Base-by-base conservation (phyloP, 2,888 invertebrate species). In the Nymphalis c-album region DNA sequence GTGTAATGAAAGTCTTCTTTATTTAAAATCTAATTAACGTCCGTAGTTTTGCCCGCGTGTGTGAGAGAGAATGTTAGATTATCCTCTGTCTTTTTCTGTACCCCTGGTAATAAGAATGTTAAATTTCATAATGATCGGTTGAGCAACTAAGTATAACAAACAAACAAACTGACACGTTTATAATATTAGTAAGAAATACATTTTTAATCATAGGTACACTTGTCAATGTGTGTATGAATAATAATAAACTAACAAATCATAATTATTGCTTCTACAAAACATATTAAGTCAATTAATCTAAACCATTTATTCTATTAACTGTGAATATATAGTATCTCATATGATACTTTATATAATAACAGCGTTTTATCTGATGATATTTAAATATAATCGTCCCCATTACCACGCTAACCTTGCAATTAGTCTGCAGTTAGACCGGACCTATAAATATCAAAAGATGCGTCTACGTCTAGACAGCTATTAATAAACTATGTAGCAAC, bases 381-480 rank as follows among this genome's bases (percentile, higher is more conserved):
- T 51, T 51, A 51, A 51, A 51, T 51, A 18, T 51, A 51, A 51
- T 22, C 20, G 10, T 51, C 26, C 13, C 22, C 51, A 22, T 51
- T 22, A 51, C 26, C 22, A 26, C 51, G 20, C 5, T 16, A 50
- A 51, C 51, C 51, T 51, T 51, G 51, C 22, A 13, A 51, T 51
- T 51, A 22, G 13, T 51, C 51, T 20, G 20, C 10, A 51, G 20
- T 51, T 51, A 51, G 51, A 51, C 51, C 10, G 5, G 51, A 22
- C 18, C 22, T 51, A 51, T 51, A 22, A 51, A 51, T 51, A 51
- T 18, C 13, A 51, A 51, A 60, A 60, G 10, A 46, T 48, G 16
- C 48, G 18, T 7, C 31, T 50, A 50, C 60, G 31, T 50, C 35
- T 50, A 48, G 31, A 48, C 48, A 50, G 16, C 47, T 60, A 60